Percentiles rank a stretch among this genome's conserved stretches.
These are phyloP conservation scores for Uropetala carovei DNA, from an alignment of 2,888 invertebrate genomes.

Conservation along the genomic window DNA sequence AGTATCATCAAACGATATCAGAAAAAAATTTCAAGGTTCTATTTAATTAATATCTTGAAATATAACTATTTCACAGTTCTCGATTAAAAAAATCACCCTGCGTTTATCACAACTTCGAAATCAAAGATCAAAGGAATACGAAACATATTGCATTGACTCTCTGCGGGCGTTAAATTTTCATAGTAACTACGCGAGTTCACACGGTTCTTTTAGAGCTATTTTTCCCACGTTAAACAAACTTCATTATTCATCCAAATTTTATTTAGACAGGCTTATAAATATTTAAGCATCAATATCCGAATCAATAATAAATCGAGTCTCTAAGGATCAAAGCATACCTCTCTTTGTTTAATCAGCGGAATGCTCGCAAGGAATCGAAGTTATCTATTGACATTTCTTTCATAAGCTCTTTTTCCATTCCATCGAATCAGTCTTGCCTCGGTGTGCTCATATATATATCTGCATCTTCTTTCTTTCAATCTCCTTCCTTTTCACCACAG, in stretches of 20 bases:
- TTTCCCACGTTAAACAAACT: background rate
- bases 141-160: background rate
- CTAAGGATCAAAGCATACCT: background rate
- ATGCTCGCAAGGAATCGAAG: background rate
- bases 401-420: slow-evolving; percentile 30
- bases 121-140: background rate
- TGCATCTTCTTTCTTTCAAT: background rate
- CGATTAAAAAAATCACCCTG: too few relatives aligned
- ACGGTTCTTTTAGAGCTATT: background rate
- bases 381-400: background rate
- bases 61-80: too few relatives aligned
- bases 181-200: too few relatives aligned
- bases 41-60: too few relatives aligned
- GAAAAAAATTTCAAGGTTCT: too few relatives aligned
- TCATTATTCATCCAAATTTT: background rate
- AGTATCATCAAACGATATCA: too few relatives aligned
- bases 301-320: background rate
- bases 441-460: background rate
- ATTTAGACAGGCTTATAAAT: background rate
- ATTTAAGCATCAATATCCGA: background rate
- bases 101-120: too few relatives aligned
- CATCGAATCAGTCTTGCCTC: slow-evolving; percentile 47
- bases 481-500: slow-evolving; percentile 5
- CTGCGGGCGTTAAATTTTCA: too few relatives aligned
- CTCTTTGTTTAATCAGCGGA: slow-evolving; percentile 28